phyloP scores from a whole-genome alignment of 2,797 vertebrate genomes.

The Tiaroga cobitis region DNA sequence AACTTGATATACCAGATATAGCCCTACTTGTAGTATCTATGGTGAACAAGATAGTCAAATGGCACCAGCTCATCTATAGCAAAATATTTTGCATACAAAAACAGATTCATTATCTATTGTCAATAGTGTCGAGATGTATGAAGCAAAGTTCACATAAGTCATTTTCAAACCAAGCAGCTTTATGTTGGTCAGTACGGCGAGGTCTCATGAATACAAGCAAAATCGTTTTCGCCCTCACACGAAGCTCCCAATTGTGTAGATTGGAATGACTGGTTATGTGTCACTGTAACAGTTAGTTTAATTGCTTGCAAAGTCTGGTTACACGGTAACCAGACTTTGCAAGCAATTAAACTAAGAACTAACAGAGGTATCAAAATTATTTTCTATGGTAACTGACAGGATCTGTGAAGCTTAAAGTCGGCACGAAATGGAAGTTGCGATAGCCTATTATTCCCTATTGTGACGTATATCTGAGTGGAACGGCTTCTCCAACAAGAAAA shows the following conservation, averaged over 20 bases:
- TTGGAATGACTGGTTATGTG: neutral
- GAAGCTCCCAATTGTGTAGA: neutral
- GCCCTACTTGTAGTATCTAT: neutral
- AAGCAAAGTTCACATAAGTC: neutral
- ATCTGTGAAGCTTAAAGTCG: neutral
- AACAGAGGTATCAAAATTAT: neutral
- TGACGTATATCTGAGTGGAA: too few species aligned
- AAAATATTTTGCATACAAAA: neutral
- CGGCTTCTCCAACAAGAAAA: too few species aligned
- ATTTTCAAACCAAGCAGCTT: neutral
- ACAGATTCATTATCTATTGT: neutral
- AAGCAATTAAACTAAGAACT: neutral
- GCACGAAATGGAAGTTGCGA: neutral
- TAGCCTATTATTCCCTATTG: neutral
- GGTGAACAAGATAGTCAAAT: neutral
- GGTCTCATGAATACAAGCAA: neutral
- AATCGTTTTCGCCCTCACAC: neutral
- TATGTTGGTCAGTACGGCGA: neutral
- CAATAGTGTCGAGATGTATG: neutral
- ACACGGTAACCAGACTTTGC: neutral
- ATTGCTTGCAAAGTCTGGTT: too few species aligned
- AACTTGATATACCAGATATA: neutral
- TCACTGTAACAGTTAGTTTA: too few species aligned
- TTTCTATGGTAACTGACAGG: neutral
- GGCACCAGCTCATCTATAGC: neutral